Evolutionary conservation across 2,113 vertebrate species (phyloP).

Genomic region (Dendropsophus ebraccatus): DNA sequence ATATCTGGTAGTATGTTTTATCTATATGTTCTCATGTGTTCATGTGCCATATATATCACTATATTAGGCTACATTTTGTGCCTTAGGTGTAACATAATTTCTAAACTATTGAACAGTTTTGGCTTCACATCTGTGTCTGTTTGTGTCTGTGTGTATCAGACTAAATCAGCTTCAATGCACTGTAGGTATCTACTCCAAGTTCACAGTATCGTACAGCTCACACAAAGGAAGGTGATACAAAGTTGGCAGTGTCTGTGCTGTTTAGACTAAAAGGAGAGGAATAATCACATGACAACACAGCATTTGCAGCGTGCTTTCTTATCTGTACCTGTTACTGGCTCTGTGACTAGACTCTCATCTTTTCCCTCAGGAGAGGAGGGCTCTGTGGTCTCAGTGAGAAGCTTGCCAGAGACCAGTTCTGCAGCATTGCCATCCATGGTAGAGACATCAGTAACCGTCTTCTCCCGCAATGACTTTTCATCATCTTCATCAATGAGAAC

Average conservation of each 20-base stretch:
- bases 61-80: background rate
- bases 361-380: slow-evolving; percentile 91
- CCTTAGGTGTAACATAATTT: background rate
- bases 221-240: slow-evolving; percentile 83
- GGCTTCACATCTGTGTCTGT: background rate
- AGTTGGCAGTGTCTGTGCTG: slow-evolving; percentile 76
- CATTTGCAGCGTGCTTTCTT: slow-evolving; percentile 99
- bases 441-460: slow-evolving; percentile 94
- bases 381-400: slow-evolving; percentile 89
- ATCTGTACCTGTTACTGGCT: slow-evolving; percentile 94
- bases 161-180: slow-evolving; percentile 78
- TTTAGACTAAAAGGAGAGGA: slow-evolving; percentile 66
- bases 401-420: slow-evolving; percentile 91
- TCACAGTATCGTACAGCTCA: slow-evolving; percentile 87
- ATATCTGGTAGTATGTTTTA: too few species aligned
- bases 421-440: slow-evolving; percentile 91
- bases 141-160: too few species aligned
- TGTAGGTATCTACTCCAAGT: slow-evolving; percentile 79
- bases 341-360: slow-evolving; percentile 87
- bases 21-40: background rate
- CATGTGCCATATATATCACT: background rate
- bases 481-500: slow-evolving; percentile 96
- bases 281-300: slow-evolving; percentile 98
- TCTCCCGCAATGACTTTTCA: slow-evolving; percentile 93
- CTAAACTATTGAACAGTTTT: background rate